Base-by-base conservation (phyloP, 2,113 vertebrate species). In the Gasterosteus aculeatus region DNA sequence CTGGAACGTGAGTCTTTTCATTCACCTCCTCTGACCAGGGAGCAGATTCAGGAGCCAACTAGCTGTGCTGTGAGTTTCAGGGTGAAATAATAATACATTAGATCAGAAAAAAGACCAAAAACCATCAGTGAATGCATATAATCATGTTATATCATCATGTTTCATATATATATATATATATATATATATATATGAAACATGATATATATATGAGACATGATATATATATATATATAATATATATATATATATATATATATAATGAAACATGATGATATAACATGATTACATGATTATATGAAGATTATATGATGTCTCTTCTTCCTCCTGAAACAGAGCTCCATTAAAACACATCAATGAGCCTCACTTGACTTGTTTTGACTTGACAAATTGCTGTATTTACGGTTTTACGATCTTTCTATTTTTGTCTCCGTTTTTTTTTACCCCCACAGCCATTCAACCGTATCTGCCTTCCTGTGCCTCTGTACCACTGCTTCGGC, bases 401-500 rank as follows among this genome's bases (percentile, higher is more conserved):
- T 26, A 26, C 22, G 22, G 22, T 26, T n/a, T 46, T 4, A 15
- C 5, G 3, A 8, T 10, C 1, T 53, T 53, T 53, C 7, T 53
- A 22, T 10, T 59, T 49, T 33, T 26, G 1, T n/a, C 1, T 75
- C 42, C n/a, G 66, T 26, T 26, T 26, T 26, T 9, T 71, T 41
- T 57, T 11, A 5, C 6, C 18, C 51, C 51, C 42, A 19, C 70
- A 97, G 95, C 85, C 89, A 9, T n/a, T 90, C 2, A 1, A 56
- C 0, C 93, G 95, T 0, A 0, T 93, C 4, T 92, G 92, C 10
- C 1, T 97, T 9, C 96, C 97, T 0, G 86, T 93, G 0, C 98
- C 98, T 3, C 46, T 99, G 68, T 99, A 96, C 84, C 98, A 99
- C 81, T 98, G 96, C 92, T 94, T 99, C 78, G 95, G 95, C 0